These are phyloP conservation scores for Pollenia griseotomentosa DNA, from an alignment of 2,888 invertebrate species.

Conservation along the genomic window DNA sequence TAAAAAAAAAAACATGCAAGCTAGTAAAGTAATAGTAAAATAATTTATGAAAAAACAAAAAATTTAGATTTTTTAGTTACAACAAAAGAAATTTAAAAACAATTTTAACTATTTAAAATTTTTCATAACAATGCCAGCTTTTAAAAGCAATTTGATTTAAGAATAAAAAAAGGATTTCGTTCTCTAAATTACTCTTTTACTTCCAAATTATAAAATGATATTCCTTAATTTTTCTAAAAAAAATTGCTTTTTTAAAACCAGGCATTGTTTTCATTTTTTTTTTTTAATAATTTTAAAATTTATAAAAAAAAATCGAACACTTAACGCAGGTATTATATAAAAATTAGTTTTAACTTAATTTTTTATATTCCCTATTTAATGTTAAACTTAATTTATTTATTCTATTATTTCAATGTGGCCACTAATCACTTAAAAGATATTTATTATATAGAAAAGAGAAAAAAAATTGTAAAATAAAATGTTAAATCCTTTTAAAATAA, in stretches of 20 bases:
- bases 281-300: slow-evolving; percentile 43
- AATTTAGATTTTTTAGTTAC: slow-evolving; percentile 57
- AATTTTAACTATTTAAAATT: slow-evolving; percentile 50
- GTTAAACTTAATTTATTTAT: slow-evolving; percentile 48
- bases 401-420: slow-evolving; percentile 65
- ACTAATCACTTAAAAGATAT: slow-evolving; percentile 38
- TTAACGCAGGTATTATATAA: slow-evolving; percentile 72
- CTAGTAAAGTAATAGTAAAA: slow-evolving; percentile 69
- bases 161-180: slow-evolving; percentile 34
- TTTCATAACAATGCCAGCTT: slow-evolving; percentile 78
- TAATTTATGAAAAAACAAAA: slow-evolving; percentile 35
- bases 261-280: slow-evolving; percentile 76
- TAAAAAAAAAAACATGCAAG: slow-evolving; percentile 33
- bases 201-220: no score
- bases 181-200: not conserved
- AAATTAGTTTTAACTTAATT: slow-evolving; percentile 63
- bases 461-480: slow-evolving; percentile 19
- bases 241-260: slow-evolving; percentile 80
- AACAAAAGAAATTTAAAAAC: slow-evolving; percentile 40
- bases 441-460: not conserved
- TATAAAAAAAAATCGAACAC: slow-evolving; percentile 44
- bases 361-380: slow-evolving; percentile 31
- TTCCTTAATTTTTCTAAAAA: not conserved
- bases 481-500: slow-evolving; percentile 77
- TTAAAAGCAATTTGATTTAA: slow-evolving; percentile 77